Conservation (phyloP, 2,797 vertebrate species). For the Rhinichthys osculus region DNA sequence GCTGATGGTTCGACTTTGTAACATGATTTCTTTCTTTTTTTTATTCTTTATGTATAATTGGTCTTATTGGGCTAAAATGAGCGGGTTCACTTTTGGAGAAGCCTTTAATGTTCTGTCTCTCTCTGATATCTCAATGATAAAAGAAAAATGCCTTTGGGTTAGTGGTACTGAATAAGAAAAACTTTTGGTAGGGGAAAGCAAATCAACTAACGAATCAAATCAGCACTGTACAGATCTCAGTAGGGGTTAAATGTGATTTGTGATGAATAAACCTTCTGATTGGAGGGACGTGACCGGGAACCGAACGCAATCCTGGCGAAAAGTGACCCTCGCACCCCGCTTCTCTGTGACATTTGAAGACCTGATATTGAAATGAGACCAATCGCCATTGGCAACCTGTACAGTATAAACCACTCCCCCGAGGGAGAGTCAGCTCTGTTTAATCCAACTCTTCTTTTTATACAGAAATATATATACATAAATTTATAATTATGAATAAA, state of each 20-base stretch:
- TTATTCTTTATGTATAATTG: constrained; percentile 65
- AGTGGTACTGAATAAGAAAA: constrained; percentile 70
- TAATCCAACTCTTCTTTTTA: constrained; percentile 80
- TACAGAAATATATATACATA: constrained; percentile 82
- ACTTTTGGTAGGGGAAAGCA: constrained; percentile 65
- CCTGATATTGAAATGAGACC: constrained; percentile 68
- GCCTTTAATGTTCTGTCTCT: constrained; percentile 61
- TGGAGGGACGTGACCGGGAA: constrained; percentile 38
- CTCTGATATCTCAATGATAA: constrained; percentile 49
- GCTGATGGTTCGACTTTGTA: constrained; percentile 73
- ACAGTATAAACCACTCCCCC: constrained; percentile 83
- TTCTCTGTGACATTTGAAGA: constrained; percentile 55
- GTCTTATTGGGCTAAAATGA: constrained; percentile 69
- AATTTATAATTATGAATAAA: constrained; percentile 78
- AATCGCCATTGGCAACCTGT: constrained; percentile 73
- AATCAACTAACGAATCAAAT: constrained; percentile 69
- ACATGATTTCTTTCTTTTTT: constrained; percentile 58
- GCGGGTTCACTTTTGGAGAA: constrained; percentile 58
- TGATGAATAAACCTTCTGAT: constrained; percentile 51
- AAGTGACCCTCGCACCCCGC: constrained; percentile 52
- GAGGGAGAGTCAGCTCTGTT: constrained; percentile 70
- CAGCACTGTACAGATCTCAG: constrained; percentile 74
- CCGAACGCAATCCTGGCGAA: constrained; percentile 71
- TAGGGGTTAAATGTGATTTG: constrained; percentile 71
- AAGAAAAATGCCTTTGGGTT: constrained; percentile 60